Evolutionary conservation across 2,113 vertebrate species (phyloP), one percentile per base, ranked within the genome.

Genomic region (Motacilla tschutschensis): DNA sequence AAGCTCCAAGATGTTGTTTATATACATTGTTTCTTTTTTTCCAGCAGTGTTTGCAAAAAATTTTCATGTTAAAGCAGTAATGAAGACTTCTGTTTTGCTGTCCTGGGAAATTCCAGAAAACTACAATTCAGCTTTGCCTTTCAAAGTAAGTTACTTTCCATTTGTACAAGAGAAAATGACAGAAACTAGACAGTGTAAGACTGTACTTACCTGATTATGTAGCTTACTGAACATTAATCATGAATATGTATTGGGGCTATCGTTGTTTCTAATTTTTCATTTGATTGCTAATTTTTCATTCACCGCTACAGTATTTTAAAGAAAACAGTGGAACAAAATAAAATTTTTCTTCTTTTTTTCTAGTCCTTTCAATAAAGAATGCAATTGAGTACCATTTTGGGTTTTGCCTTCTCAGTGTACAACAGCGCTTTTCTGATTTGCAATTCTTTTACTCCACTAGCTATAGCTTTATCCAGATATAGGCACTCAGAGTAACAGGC

Each of bases 21-120:
- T 99, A 98, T 98, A 97, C 97, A 97, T 96, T 97, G 92, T 97
- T 97, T 98, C 98, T 97, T 97, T 97, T 98, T 98, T 99, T 99
- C 97, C 97, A 99, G 99, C 99, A 99, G 99, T 99, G 99, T 99
- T 99, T 97, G 99, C 99, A 99, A 99, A 99, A 98, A 99, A 99
- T 97, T 99, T 99, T 96, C 99, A 99, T 93, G 99, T 99, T 96
- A 99, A 98, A 98, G 98, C 98, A 94, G 99, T 99, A 93, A 99
- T 98, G 98, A 99, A 99, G 98, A 98, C 99, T 18, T 99, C 99
- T 1, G 99, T 99, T 91, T 95, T 99, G 90, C 97, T 99, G 59
- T 99, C 98, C 22, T 99, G 99, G 99, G 99, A 99, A 95, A 99
- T 99, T 96, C 99, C 99, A 66, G 99, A 99, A 92, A 99, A 98